Conservation (phyloP, 2,888 invertebrate species). For the Imbricaverruca yamaguchii region DNA sequence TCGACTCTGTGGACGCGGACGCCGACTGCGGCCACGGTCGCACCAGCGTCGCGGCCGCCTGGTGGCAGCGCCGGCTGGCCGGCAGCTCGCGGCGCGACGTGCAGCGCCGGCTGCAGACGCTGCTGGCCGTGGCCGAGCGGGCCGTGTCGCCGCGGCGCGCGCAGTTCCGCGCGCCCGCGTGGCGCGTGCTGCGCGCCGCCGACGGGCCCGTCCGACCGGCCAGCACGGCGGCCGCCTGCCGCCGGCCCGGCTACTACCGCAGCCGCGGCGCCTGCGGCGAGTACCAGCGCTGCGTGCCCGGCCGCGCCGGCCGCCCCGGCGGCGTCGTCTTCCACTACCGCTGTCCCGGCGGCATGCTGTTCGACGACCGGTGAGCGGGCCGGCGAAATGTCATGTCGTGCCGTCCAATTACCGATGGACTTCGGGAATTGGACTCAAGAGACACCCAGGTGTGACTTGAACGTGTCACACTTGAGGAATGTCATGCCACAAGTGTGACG, state of each 20-base stretch:
- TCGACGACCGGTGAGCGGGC: conserved; percentile 47
- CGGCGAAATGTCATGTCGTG: too few relatives aligned
- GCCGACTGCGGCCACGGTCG: conserved; percentile 42
- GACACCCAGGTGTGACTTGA: too few relatives aligned
- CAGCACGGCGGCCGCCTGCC: conserved; percentile 64
- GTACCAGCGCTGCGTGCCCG: conserved; percentile 72
- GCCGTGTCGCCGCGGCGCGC: conserved; percentile 25
- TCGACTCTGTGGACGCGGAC: conserved; percentile 54
- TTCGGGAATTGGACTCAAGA: too few relatives aligned
- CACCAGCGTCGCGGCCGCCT: conserved; percentile 25
- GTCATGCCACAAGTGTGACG: too few relatives aligned
- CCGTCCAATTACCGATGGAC: too few relatives aligned
- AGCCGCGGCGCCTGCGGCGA: conserved; percentile 67
- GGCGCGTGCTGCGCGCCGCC: neutral
- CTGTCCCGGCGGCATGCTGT: conserved; percentile 67
- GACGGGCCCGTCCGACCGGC: conserved; percentile 34
- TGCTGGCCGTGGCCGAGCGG: conserved; percentile 26
- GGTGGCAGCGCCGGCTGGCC: conserved; percentile 34
- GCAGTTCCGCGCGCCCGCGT: neutral
- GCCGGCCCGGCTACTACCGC: conserved; percentile 68
- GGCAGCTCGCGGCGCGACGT: conserved; percentile 38
- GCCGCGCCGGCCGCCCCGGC: conserved; percentile 54
- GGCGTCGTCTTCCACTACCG: conserved; percentile 73
- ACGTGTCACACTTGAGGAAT: too few relatives aligned
- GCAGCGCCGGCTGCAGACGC: conserved; percentile 26